A percentile compares a stretch with the other conserved stretches of the same genome.
Conservation (phyloP, 2,888 invertebrate species). For the Catonia carolina region DNA sequence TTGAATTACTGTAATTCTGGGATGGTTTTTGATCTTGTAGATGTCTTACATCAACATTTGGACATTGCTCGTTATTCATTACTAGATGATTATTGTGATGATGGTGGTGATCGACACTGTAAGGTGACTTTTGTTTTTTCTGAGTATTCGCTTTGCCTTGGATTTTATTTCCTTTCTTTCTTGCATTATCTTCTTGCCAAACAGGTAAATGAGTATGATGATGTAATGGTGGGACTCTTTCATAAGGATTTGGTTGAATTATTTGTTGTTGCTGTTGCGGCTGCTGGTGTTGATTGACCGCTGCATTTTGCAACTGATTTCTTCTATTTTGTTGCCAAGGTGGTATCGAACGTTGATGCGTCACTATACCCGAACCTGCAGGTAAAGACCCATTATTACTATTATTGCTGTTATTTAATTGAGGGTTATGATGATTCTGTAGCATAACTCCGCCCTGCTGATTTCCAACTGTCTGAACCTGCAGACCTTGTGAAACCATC, state of each 20-base stretch:
- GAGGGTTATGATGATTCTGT: background rate
- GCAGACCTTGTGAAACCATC: slow-evolving; percentile 21
- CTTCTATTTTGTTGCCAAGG: slow-evolving; percentile 18
- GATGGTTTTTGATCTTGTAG: slow-evolving; percentile 39
- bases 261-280: slow-evolving; percentile 30
- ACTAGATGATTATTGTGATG: slow-evolving; percentile 27
- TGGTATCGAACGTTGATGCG: background rate
- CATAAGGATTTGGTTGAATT: slow-evolving; percentile 47
- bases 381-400: background rate
- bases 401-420: background rate
- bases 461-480: slow-evolving; percentile 14
- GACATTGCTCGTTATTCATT: slow-evolving; percentile 44
- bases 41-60: slow-evolving; percentile 54
- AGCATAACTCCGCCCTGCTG: background rate
- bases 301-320: no score
- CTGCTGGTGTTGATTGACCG: slow-evolving; percentile 9
- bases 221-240: slow-evolving; percentile 66
- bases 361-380: background rate
- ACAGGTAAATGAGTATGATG: slow-evolving; percentile 48
- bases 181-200: slow-evolving; percentile 49
- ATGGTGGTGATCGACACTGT: slow-evolving; percentile 43
- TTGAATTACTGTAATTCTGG: slow-evolving; percentile 29
- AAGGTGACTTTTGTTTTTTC: slow-evolving; percentile 50
- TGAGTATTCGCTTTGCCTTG: slow-evolving; percentile 23
- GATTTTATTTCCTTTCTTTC: slow-evolving; percentile 41